Conservation (phyloP, 2,888 invertebrate species). For the Marronus borbonicus region DNA sequence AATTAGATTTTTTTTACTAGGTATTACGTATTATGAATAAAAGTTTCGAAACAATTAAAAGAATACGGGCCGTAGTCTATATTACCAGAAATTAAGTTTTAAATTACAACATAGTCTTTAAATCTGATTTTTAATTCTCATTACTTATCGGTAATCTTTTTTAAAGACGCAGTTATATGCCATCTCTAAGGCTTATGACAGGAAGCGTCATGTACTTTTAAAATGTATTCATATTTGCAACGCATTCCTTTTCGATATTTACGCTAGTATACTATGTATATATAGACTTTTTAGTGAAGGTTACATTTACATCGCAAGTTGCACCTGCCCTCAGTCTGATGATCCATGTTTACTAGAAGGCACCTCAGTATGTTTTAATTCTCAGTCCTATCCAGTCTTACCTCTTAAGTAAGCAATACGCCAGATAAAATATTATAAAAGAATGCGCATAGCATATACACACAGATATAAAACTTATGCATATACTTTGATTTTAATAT, state of each 20-base stretch:
- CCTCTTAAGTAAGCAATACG: constrained; percentile 68
- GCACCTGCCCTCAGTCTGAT: constrained; percentile 69
- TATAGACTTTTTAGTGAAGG: constrained; percentile 24
- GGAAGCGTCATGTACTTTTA: constrained; percentile 22
- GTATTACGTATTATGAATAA: no score
- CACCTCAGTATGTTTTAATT: constrained; percentile 65
- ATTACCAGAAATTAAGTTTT: neutral
- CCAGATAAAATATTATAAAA: constrained; percentile 67
- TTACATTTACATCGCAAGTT: constrained; percentile 57
- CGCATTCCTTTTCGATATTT: constrained; percentile 43
- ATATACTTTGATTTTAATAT: constrained; percentile 64
- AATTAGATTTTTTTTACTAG: no score
- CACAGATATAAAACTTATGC: constrained; percentile 68
- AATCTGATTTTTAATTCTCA: constrained; percentile 3
- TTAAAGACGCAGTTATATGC: constrained; percentile 3
- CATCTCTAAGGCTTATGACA: constrained; percentile 22
- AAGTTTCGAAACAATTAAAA: no score
- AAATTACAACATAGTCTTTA: constrained; percentile 21
- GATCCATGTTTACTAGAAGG: constrained; percentile 67
- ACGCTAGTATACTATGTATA: constrained; percentile 37
- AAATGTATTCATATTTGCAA: constrained; percentile 38
- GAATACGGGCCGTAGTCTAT: neutral
- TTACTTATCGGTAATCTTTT: neutral
- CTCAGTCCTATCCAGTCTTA: constrained; percentile 71
- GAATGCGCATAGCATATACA: constrained; percentile 63